These are phyloP conservation scores for Xylocopa sonorina DNA, from an alignment of 1,140 invertebrate genomes.

Conservation along the genomic window DNA sequence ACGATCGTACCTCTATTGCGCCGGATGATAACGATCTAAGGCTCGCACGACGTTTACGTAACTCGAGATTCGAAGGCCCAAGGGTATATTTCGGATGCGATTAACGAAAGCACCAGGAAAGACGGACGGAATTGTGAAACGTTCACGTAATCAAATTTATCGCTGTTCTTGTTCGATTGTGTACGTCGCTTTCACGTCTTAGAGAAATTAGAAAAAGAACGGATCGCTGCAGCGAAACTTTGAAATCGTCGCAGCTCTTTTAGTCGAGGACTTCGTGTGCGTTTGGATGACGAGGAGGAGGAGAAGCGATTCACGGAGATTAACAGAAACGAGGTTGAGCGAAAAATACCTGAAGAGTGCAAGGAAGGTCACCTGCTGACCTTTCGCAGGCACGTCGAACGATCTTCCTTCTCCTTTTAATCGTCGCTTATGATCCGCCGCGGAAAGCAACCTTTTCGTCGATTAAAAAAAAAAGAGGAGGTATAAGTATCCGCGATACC, in stretches of 20 bases:
- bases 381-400: conserved; percentile 55
- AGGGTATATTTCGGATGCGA: background rate
- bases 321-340: conserved; percentile 57
- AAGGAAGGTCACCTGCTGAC: conserved; percentile 70
- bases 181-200: conserved; percentile 10
- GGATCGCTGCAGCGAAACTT: too few relatives aligned
- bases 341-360: conserved; percentile 24
- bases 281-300: background rate
- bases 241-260: too few relatives aligned
- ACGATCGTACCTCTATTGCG: too few relatives aligned
- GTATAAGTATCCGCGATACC: background rate
- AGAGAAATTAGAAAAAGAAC: background rate
- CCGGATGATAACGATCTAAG: too few relatives aligned
- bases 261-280: too few relatives aligned
- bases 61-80: background rate
- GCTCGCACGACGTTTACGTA: background rate
- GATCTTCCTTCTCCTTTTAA: conserved; percentile 34
- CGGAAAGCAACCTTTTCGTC: background rate
- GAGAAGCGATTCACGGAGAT: conserved; percentile 26
- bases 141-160: conserved; percentile 6
- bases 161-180: background rate
- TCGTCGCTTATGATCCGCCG: background rate
- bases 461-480: background rate
- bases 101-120: background rate
- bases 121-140: background rate